These are phyloP conservation scores for Heliconius charithonia DNA, from an alignment of 2,888 invertebrate genomes.

Conservation along the genomic window DNA sequence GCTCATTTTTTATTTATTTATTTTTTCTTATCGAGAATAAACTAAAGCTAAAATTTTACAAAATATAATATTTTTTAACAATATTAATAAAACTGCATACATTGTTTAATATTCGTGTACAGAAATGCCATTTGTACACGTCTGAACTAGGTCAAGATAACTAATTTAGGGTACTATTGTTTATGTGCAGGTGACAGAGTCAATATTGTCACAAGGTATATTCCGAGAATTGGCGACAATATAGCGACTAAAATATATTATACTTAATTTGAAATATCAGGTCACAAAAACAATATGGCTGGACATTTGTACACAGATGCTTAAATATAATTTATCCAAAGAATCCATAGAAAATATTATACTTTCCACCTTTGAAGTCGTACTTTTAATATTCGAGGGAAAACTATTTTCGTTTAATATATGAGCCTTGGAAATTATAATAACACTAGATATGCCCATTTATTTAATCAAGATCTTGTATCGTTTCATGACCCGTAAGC, in stretches of 20 bases:
- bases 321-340: too few relatives aligned
- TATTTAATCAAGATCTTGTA: slow-evolving; percentile 50
- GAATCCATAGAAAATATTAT: too few relatives aligned
- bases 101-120: neutral
- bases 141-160: slow-evolving; percentile 17
- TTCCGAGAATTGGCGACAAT: neutral
- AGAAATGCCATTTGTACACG: neutral
- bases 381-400: neutral
- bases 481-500: slow-evolving; percentile 59
- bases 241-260: neutral
- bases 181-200: neutral
- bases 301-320: too few relatives aligned
- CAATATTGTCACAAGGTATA: slow-evolving; percentile 13
- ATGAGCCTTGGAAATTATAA: neutral
- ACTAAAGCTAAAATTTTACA: too few relatives aligned
- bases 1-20: too few relatives aligned
- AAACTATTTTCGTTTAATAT: neutral
- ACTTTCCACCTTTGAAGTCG: too few relatives aligned
- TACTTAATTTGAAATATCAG: neutral
- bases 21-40: too few relatives aligned
- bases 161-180: slow-evolving; percentile 29
- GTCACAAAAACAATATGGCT: too few relatives aligned
- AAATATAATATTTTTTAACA: too few relatives aligned
- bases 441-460: neutral
- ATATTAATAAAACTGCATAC: too few relatives aligned